Base-by-base conservation (phyloP, 2,113 vertebrate genomes). In the Labrus mixtus region DNA sequence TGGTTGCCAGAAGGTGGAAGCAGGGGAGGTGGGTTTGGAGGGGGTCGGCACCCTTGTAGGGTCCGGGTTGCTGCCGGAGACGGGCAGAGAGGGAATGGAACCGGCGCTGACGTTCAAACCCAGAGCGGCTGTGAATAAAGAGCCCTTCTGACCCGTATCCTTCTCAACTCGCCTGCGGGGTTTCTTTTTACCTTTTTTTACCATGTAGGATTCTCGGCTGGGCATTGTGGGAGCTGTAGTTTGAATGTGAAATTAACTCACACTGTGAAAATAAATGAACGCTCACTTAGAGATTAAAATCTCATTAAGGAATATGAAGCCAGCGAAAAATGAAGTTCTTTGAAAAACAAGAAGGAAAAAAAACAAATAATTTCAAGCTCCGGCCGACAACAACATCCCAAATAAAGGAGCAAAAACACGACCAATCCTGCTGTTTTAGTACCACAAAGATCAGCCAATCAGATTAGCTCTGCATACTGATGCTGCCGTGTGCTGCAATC, bases 1-100 rank as follows among this genome's bases (percentile, higher is more conserved):
- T 94, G 98, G 98, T 94, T 97, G 96, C 98, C 97, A 99, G 84
- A 94, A 89, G 29, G 92, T 87, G 75, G 87, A 90, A 13, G 93
- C 92, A 10, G 93, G 91, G 63, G 89, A 89, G 69, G 76, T n/a
- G 57, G 86, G 89, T 69, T 91, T 93, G 20, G 85, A 25, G 39
- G 82, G 82, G 25, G 80, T 62, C 0, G 82, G 66, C 0, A 43
- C 22, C 53, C 65, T 41, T 55, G 36, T 69, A 1, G 74, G 68
- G 58, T 88, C 83, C 8, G 64, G 54, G 20, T 62, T 0, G 70
- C 57, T 19, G 9, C 64, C 29, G 0, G 85, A 73, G 19, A 59
- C 37, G 0, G 86, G 81, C 50, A 87, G 67, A n/a, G 80, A 77
- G 62, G 88, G 80, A 53, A 82, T 36, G 0, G 91, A 89, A 59